These are phyloP conservation scores for Apantesis nais DNA, from an alignment of 2,888 invertebrate genomes.

Conservation along the genomic window DNA sequence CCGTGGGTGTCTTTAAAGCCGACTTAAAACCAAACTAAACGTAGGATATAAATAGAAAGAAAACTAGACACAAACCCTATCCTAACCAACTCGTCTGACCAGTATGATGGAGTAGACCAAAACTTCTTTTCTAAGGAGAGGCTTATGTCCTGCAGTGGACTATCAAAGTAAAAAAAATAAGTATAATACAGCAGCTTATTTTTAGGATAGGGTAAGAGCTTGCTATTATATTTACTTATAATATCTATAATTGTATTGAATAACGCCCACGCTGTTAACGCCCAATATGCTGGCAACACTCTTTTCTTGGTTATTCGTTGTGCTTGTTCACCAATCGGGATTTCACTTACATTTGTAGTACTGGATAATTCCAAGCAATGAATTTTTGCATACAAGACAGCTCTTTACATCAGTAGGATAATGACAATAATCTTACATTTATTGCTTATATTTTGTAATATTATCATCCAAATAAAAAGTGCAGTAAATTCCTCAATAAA, in stretches of 20 bases:
- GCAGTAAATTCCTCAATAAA: constrained; percentile 39
- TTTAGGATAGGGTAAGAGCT: neutral
- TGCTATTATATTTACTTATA: neutral
- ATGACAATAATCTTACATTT: constrained; percentile 20
- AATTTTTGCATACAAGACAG: constrained; percentile 10
- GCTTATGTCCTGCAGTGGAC: no score
- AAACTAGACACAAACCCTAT: no score
- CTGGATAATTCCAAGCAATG: constrained; percentile 1
- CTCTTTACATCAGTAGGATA: constrained; percentile 6
- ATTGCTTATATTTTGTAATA: constrained; percentile 20
- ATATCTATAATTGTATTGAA: neutral
- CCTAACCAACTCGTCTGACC: no score
- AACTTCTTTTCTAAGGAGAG: no score
- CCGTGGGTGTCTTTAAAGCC: no score
- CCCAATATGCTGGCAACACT: neutral
- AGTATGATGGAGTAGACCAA: no score
- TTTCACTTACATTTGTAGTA: constrained; percentile 9
- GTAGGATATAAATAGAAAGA: no score
- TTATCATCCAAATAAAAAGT: constrained; percentile 24
- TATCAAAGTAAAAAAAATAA: no score
- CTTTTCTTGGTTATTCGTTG: constrained; percentile 13
- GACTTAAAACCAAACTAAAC: no score
- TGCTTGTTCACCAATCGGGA: neutral
- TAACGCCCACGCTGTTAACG: neutral
- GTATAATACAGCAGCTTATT: neutral